Percentiles rank a stretch among this genome's conserved stretches.
Conservation (phyloP, 2,797 vertebrate species). For the Silurus aristotelis region DNA sequence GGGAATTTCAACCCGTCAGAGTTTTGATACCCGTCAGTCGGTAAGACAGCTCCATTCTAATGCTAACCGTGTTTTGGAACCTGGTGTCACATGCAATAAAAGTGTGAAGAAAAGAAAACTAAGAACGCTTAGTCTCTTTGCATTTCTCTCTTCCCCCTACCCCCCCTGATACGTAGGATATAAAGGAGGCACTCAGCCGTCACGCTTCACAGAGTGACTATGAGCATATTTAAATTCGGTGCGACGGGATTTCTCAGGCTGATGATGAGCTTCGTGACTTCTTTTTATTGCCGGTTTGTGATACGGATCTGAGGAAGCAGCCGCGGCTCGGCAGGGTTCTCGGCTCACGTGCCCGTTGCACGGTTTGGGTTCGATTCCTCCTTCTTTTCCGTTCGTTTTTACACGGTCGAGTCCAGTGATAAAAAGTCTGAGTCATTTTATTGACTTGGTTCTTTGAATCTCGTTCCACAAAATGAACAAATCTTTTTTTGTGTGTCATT, state of each 20-base stretch:
- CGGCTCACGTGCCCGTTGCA: constrained; percentile 71
- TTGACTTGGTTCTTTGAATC: too few relatives aligned
- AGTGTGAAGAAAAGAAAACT: constrained; percentile 42
- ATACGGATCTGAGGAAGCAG: constrained; percentile 69
- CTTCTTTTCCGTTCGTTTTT: too few relatives aligned
- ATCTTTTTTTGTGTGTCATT: too few relatives aligned
- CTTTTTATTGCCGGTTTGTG: constrained; percentile 51
- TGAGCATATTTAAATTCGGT: constrained; percentile 28
- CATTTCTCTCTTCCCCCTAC: background rate
- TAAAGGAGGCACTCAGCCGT: constrained; percentile 25
- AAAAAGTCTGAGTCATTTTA: too few relatives aligned
- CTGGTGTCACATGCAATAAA: constrained; percentile 42
- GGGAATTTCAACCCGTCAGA: constrained; percentile 33
- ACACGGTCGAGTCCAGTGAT: too few relatives aligned
- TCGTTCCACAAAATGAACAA: too few relatives aligned
- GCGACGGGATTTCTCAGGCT: constrained; percentile 40
- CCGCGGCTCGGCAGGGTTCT: constrained; percentile 63
- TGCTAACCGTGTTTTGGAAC: constrained; percentile 37
- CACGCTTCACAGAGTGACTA: constrained; percentile 32
- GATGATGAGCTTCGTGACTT: constrained; percentile 35
- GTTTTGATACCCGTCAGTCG: constrained; percentile 19
- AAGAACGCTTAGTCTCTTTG: constrained; percentile 35
- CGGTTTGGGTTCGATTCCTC: constrained; percentile 68
- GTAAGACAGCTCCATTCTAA: constrained; percentile 26
- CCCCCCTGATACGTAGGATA: constrained; percentile 12